A percentile compares a stretch with the other conserved stretches of the same genome.
Conservation (phyloP, 2,797 vertebrate genomes). For the Kryptopterus vitreolus region DNA sequence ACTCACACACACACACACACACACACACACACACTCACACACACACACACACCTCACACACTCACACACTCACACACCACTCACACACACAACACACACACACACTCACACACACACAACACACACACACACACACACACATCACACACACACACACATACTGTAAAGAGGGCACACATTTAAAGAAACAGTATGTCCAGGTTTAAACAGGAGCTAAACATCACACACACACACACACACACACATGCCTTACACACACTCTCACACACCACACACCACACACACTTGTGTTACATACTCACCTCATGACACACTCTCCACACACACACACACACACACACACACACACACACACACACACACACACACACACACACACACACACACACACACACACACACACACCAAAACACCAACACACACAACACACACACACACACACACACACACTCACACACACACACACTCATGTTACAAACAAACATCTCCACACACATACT, state of each 20-base stretch:
- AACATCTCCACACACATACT: too few species aligned
- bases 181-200: background rate
- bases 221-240: background rate
- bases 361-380: background rate
- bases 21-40: slow-evolving; percentile 60
- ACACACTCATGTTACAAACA: too few species aligned
- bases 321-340: background rate
- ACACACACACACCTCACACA: too few species aligned
- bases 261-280: background rate
- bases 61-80: slow-evolving; percentile 60
- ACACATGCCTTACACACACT: background rate
- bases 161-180: background rate
- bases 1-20: slow-evolving; percentile 39
- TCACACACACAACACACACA: too few species aligned
- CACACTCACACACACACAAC: slow-evolving; percentile 58
- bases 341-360: background rate
- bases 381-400: background rate
- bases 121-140: slow-evolving; percentile 17
- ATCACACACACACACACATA: slow-evolving; percentile 37
- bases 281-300: too few species aligned
- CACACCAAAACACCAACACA: background rate
- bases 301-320: too few species aligned
- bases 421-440: background rate
- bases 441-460: background rate
- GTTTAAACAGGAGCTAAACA: too few species aligned